Conservation (phyloP, 2,888 invertebrate genomes). For the Drosophila hamatofila region DNA sequence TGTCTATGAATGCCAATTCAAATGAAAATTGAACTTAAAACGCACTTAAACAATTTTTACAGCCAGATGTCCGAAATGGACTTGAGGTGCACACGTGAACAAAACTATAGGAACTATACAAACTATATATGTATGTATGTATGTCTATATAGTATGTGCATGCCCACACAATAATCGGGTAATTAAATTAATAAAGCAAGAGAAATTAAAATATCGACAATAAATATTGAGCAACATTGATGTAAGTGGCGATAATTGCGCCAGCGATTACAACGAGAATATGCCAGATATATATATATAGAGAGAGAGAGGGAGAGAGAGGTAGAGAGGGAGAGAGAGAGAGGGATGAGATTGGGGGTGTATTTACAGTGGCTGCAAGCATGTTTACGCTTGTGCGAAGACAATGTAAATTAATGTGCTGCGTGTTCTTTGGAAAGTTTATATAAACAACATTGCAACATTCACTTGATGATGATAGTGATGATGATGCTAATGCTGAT, state of each 20-base stretch:
- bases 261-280: slow-evolving; percentile 41
- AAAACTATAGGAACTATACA: background rate
- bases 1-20: background rate
- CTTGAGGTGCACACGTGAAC: background rate
- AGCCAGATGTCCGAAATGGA: slow-evolving; percentile 23
- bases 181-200: slow-evolving; percentile 59
- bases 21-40: slow-evolving; percentile 24
- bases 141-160: background rate
- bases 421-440: slow-evolving; percentile 58
- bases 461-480: slow-evolving; percentile 24
- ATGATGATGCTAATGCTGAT: background rate
- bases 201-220: slow-evolving; percentile 38
- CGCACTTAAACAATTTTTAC: slow-evolving; percentile 32
- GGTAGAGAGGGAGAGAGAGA: no score
- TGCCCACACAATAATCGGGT: slow-evolving; percentile 4
- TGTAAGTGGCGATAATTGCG: slow-evolving; percentile 75
- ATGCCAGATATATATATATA: background rate
- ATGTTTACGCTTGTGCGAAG: slow-evolving; percentile 66
- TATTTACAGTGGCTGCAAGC: slow-evolving; percentile 50
- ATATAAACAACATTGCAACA: slow-evolving; percentile 70
- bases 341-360: background rate
- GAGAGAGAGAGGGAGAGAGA: no score
- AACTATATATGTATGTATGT: background rate
- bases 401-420: slow-evolving; percentile 74
- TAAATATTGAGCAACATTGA: slow-evolving; percentile 69